Evolutionary conservation across 1,140 invertebrate genomes (phyloP).

Genomic region (Leptopilina boulardi): DNA sequence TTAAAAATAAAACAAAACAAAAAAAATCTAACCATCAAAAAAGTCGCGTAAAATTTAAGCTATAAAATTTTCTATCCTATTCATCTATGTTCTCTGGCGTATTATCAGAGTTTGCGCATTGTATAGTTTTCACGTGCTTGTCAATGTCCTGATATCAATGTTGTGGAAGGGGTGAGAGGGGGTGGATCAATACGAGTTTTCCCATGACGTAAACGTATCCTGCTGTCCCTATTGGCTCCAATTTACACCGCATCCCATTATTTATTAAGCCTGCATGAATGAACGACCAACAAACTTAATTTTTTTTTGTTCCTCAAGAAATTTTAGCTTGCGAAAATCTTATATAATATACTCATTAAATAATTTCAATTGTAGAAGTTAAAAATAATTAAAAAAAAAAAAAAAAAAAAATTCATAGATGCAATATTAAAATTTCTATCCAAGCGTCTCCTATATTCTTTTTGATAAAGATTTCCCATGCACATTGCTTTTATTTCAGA

Average conservation of each 20-base stretch:
- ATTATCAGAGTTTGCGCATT: conserved; percentile 49
- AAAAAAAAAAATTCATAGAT: not conserved
- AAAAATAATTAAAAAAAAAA: not conserved
- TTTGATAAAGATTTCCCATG: conserved; percentile 5
- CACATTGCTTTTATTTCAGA: conserved; percentile 6
- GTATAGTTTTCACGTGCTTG: conserved; percentile 30
- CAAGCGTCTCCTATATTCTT: not conserved
- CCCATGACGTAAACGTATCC: conserved; percentile 70
- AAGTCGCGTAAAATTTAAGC: too few species aligned
- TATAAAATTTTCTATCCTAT: not conserved
- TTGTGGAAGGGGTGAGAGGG: not conserved
- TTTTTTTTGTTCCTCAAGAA: not conserved
- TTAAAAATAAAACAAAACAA: too few species aligned
- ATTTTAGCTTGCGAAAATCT: not conserved
- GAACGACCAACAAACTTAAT: conserved; percentile 38
- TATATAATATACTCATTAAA: not conserved
- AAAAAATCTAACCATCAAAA: too few species aligned
- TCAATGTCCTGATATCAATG: conserved; percentile 25
- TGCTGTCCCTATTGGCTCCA: conserved; percentile 67
- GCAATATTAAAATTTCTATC: not conserved
- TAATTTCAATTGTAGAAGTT: not conserved
- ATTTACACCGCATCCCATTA: conserved; percentile 73
- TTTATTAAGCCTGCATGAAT: conserved; percentile 69
- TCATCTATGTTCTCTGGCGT: conserved; percentile 33
- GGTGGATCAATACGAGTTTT: conserved; percentile 70